Conservation (phyloP, 1,140 invertebrate genomes). For the Aphidius ervi region DNA sequence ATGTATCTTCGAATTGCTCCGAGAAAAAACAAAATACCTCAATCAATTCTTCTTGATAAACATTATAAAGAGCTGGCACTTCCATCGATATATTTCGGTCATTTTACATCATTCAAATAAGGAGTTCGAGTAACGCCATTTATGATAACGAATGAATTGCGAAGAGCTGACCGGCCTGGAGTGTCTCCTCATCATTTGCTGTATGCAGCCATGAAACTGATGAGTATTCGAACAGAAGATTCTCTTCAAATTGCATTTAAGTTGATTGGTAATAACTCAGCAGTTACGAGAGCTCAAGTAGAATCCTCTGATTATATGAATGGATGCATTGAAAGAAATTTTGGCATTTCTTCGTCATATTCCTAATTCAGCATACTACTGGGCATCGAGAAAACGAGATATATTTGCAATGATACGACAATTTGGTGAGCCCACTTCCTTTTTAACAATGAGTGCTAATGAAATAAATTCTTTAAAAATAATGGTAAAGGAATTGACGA, state of each 20-base stretch:
- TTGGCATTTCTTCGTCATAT: constrained; percentile 24
- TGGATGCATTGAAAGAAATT: constrained; percentile 25
- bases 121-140: constrained; percentile 23
- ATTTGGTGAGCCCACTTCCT: constrained; percentile 35
- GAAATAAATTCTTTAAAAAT: too few relatives aligned
- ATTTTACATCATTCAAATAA: constrained; percentile 35
- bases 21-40: constrained; percentile 26
- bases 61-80: constrained; percentile 41
- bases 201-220: constrained; percentile 30
- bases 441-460: constrained; percentile 33
- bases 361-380: constrained; percentile 20
- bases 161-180: constrained; percentile 24
- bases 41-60: constrained; percentile 28
- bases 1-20: constrained; percentile 34
- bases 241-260: constrained; percentile 17
- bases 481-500: constrained; percentile 20
- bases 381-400: constrained; percentile 35
- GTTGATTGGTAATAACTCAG: constrained; percentile 9
- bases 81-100: constrained; percentile 38
- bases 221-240: constrained; percentile 24
- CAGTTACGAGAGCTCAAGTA: constrained; percentile 6
- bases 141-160: constrained; percentile 28
- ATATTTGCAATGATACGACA: constrained; percentile 41
- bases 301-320: constrained; percentile 21
- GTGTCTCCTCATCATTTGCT: constrained; percentile 24